Conservation (phyloP, 2,113 vertebrate genomes). For the Alethe diademata region DNA sequence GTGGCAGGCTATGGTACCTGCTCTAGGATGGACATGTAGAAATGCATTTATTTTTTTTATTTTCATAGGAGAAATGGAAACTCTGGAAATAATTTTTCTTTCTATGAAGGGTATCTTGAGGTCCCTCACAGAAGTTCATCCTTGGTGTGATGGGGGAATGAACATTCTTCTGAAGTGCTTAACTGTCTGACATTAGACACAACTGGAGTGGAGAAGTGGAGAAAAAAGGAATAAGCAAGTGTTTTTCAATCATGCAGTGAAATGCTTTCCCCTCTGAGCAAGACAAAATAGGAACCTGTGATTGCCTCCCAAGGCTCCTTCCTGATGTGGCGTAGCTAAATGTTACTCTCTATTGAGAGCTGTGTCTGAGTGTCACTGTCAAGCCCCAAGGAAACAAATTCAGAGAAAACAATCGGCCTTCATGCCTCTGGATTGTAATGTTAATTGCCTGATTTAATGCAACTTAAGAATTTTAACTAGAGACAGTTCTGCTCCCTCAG, state of each 20-base stretch:
- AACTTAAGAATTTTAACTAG: not conserved
- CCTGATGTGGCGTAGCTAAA: conserved; percentile 17
- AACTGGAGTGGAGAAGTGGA: not conserved
- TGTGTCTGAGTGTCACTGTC: not conserved
- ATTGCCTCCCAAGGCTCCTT: not conserved
- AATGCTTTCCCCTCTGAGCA: not conserved
- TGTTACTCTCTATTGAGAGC: not conserved
- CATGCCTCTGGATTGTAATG: not conserved
- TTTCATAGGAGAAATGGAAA: not conserved
- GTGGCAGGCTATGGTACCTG: not conserved
- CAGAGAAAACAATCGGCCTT: not conserved
- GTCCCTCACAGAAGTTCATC: not conserved
- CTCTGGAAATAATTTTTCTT: not conserved
- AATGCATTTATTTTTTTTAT: not conserved
- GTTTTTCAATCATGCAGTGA: not conserved
- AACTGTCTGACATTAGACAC: not conserved
- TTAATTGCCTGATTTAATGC: conserved; percentile 29
- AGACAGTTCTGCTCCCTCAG: not conserved
- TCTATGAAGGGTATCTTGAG: not conserved
- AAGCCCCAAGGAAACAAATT: not conserved
- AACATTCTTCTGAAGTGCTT: not conserved
- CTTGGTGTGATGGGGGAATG: not conserved
- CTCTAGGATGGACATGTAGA: not conserved
- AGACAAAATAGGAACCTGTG: conserved; percentile 6
- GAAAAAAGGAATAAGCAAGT: not conserved